Evolutionary conservation across 2,113 vertebrate genomes (phyloP), one percentile per base, ranked within the genome.

Genomic region (Actinemys pallida): DNA sequence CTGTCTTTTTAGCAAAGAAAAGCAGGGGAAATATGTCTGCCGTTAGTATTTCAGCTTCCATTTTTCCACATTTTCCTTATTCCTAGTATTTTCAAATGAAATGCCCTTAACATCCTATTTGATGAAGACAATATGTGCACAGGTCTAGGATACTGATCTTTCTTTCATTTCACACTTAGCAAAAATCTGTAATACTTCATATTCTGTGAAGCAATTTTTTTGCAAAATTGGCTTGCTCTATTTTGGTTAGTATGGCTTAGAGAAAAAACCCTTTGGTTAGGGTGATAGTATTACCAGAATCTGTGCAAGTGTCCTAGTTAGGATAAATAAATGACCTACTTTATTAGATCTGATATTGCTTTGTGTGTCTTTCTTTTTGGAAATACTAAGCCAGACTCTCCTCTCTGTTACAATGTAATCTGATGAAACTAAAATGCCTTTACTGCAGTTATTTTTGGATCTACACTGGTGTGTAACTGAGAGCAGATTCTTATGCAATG

Each of bases 221-320:
- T 92, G 42, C 65, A 96, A 90, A 96, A 57, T 35, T 65, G 39
- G 7, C 42, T 69, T 19, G 42, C 29, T 83, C 29, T 49, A 25
- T 22, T 54, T 54, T 9, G 76, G 8, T 12, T 14, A 76, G 10
- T 3, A 59, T 54, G 81, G 91, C 84, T 57, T 86, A 91, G 84
- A 85, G 7, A 86, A 90, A 72, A 84, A 84, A 59, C 29, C 12
- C 13, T 93, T 85, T 69, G 31, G 5, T 76, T 84, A 65, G 86
- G 90, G 10, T 86, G 17, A 14, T 39, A 92, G 0, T 31, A 87
- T 59, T 81, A 56, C 19, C 42, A n/a, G 5, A 85, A 93, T 35
- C 16, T 92, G 17, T 6, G 93, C 84, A 14, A 81, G 52, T 56
- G 25, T 80, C 86, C 59, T 59, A 1, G 3, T 1, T 81, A 35